Percentiles rank a stretch among this genome's conserved stretches.
phyloP scores from a whole-genome alignment of 2,113 vertebrate genomes.

The Capreolus pygargus region DNA sequence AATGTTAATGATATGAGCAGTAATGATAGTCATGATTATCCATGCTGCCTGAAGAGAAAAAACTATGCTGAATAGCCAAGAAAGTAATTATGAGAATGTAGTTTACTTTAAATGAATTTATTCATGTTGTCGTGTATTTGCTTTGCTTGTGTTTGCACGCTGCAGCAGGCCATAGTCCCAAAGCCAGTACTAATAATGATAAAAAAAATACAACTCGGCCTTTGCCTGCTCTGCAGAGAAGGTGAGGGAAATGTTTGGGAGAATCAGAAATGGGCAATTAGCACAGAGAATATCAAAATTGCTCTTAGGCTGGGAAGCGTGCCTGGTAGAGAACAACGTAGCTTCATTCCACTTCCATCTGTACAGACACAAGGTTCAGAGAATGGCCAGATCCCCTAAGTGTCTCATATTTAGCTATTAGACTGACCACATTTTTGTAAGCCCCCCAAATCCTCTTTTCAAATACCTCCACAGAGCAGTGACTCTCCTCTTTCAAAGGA shows the following conservation, averaged over 20 bases:
- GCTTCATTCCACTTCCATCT: not conserved
- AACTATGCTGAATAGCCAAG: conserved; percentile 45
- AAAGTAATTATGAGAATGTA: conserved; percentile 64
- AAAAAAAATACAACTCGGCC: conserved; percentile 25
- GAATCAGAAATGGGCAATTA: conserved; percentile 19
- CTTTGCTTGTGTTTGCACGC: conserved; percentile 63
- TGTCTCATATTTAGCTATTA: not conserved
- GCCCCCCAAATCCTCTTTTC: not conserved
- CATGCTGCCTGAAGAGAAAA: conserved; percentile 25
- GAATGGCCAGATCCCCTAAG: not conserved
- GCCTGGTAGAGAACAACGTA: not conserved
- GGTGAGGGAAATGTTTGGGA: not conserved
- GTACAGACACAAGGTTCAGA: not conserved
- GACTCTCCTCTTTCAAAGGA: conserved; percentile 12
- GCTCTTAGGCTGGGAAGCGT: not conserved
- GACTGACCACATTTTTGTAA: not conserved
- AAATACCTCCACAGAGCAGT: not conserved
- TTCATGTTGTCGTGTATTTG: conserved; percentile 66
- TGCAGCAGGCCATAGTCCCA: conserved; percentile 6
- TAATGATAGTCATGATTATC: conserved; percentile 28
- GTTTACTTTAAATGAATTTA: conserved; percentile 70
- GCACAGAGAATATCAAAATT: conserved; percentile 4
- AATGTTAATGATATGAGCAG: conserved; percentile 49
- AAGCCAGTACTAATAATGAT: conserved; percentile 46
- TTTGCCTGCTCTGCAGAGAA: conserved; percentile 39